Conservation (phyloP, 2,888 invertebrate genomes). For the Mythimna vitellina region DNA sequence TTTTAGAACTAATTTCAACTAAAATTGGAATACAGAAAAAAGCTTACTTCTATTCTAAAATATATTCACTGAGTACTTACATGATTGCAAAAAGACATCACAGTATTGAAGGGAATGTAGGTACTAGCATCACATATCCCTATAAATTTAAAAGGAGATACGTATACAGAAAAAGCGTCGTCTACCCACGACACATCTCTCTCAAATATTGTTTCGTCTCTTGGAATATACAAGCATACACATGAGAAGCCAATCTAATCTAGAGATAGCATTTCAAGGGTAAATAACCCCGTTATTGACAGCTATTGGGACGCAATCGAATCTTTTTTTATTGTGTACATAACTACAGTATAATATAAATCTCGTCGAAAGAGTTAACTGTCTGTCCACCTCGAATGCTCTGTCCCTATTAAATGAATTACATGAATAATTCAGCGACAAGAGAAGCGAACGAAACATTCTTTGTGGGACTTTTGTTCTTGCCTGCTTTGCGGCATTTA, state of each 20-base stretch:
- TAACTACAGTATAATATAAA: slow-evolving; percentile 67
- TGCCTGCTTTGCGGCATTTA: slow-evolving; percentile 58
- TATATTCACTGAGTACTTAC: slow-evolving; percentile 8
- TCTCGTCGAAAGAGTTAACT: slow-evolving; percentile 68
- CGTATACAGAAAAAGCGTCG: slow-evolving; percentile 24
- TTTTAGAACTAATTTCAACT: background rate
- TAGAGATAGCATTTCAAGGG: slow-evolving; percentile 55
- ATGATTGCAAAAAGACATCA: slow-evolving; percentile 30
- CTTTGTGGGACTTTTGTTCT: slow-evolving; percentile 67
- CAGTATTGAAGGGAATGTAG: slow-evolving; percentile 15
- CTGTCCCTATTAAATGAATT: slow-evolving; percentile 83
- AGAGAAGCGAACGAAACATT: slow-evolving; percentile 75
- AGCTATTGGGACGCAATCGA: slow-evolving; percentile 59
- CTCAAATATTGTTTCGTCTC: slow-evolving; percentile 50
- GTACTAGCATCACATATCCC: background rate
- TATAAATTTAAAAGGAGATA: slow-evolving; percentile 34
- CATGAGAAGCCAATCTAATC: slow-evolving; percentile 59
- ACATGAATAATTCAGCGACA: slow-evolving; percentile 87
- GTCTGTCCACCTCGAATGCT: slow-evolving; percentile 60
- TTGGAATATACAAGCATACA: slow-evolving; percentile 46
- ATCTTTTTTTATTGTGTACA: slow-evolving; percentile 60
- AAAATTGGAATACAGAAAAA: background rate
- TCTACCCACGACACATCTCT: slow-evolving; percentile 25
- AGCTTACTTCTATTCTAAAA: background rate
- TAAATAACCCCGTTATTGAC: slow-evolving; percentile 61